Evolutionary conservation across 2,888 invertebrate species (phyloP), one percentile per base, ranked within the genome.

Genomic region (Brachyptera risi): DNA sequence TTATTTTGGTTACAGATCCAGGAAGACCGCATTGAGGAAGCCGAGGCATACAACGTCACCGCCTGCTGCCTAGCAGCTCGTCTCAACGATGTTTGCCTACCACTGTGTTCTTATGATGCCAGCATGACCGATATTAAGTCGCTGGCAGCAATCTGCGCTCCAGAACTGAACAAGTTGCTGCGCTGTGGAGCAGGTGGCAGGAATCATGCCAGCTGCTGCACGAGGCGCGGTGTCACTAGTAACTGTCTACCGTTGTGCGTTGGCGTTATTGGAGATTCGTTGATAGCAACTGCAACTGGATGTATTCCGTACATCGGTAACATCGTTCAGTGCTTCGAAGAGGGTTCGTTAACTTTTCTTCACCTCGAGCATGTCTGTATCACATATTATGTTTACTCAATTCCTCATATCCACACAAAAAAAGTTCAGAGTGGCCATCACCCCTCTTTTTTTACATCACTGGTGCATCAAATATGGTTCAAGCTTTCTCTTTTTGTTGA

Each of bases 241-340:
- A 76, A 75, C 65, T 92, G 90, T 71, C 79, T 84, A 68, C 83
- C 87, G 1, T 79, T 90, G 35, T 92, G 92, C 74, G 83, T 87
- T 2, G 90, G 90, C 64, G 80, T 84, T 17, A 75, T 83, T 15
- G 76, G 82, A 58, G 82, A 84, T 50, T 78, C 82, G 68, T 76
- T 83, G 59, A 65, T 67, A 17, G 77, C 80, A 35, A 80, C 84
- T 5, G 82, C 86, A 63, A 83, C 87, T 63, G 82, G 84, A 56
- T 92, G 91, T 73, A 81, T 89, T 59, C 86, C 90, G 0, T 91
- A 86, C 73, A 87, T 90, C 67, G 91, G 91, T 35, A 90, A 90
- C 74, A 90, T 91, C 68, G 85, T 88, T 56, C 88, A 90, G 73
- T 92, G 92, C 75, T 88, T 90, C 70, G 90, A 91, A 74, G 91